phyloP scores from a whole-genome alignment of 1,140 invertebrate genomes.

The Drosophila kikkawai region DNA sequence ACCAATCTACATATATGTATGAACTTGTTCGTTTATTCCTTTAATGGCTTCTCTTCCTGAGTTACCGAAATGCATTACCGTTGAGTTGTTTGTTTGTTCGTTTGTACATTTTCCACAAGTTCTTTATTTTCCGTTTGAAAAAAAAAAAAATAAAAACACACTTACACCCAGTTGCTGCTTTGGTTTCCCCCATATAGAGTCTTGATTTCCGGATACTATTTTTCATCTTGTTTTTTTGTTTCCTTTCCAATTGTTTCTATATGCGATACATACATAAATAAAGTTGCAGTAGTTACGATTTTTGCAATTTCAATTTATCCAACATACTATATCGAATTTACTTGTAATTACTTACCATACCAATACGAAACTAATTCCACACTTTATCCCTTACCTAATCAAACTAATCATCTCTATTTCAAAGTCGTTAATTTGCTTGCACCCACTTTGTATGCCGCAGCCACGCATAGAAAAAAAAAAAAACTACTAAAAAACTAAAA shows the following conservation, averaged over 20 bases:
- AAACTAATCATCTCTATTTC: constrained; percentile 66
- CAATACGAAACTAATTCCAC: constrained; percentile 57
- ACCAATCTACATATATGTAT: constrained; percentile 46
- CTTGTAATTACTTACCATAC: constrained; percentile 76
- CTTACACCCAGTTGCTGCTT: constrained; percentile 66
- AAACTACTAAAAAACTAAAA: constrained; percentile 24
- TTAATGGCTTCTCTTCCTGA: constrained; percentile 58
- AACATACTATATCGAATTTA: constrained; percentile 74
- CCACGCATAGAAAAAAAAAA: constrained; percentile 82
- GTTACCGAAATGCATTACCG: constrained; percentile 54
- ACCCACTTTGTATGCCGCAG: constrained; percentile 85
- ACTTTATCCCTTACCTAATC: constrained; percentile 50
- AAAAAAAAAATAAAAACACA: constrained; percentile 17
- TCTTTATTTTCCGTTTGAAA: constrained; percentile 63
- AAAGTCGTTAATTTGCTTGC: constrained; percentile 85
- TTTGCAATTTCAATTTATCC: constrained; percentile 76
- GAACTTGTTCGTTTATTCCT: constrained; percentile 26
- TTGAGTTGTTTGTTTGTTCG: constrained; percentile 73
- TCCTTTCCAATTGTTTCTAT: constrained; percentile 50
- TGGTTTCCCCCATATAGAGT: constrained; percentile 56
- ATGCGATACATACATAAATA: constrained; percentile 70
- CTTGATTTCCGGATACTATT: constrained; percentile 31
- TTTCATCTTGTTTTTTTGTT: constrained; percentile 20
- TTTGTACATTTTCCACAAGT: constrained; percentile 53
- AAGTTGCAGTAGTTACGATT: constrained; percentile 75